Percentiles rank a stretch among this genome's conserved stretches.
Conservation (phyloP, 2,888 invertebrate species). For the Drosophila macrospina region DNA sequence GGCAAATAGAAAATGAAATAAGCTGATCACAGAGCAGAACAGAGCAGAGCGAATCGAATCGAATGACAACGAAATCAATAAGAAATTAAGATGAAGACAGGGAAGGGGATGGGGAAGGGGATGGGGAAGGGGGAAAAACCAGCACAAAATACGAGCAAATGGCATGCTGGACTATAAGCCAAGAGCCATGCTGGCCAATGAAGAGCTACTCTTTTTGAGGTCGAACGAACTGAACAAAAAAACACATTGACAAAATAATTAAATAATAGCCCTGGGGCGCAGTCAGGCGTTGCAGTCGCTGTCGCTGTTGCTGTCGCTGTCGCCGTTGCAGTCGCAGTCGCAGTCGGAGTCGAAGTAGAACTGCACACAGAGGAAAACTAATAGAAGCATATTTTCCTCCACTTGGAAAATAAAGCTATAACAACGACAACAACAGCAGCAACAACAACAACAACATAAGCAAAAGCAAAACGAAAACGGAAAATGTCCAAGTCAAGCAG, state of each 20-base stretch:
- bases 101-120: too few relatives aligned
- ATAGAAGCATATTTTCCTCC: conserved; percentile 58
- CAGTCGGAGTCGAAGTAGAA: conserved; percentile 41
- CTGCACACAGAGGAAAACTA: conserved; percentile 47
- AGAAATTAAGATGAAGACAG: conserved; percentile 14
- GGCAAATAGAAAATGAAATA: conserved; percentile 29
- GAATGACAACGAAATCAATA: conserved; percentile 45
- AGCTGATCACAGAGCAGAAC: conserved; percentile 33
- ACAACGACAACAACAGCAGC: conserved; percentile 16
- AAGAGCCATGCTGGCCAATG: conserved; percentile 20
- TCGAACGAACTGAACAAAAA: conserved; percentile 26
- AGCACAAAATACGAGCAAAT: conserved; percentile 28
- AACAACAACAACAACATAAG: conserved; percentile 19
- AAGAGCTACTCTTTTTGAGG: conserved; percentile 38
- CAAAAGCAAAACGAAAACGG: conserved; percentile 15
- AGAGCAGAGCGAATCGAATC: conserved; percentile 12
- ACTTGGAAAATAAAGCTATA: conserved; percentile 35
- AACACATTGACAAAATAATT: conserved; percentile 78
- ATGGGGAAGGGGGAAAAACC: conserved; percentile 11
- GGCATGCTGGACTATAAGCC: conserved; percentile 25
- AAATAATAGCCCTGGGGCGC: conserved; percentile 72
- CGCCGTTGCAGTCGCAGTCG: conserved; percentile 28
- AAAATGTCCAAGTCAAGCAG: conserved; percentile 38
- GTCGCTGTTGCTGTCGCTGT: conserved; percentile 39
- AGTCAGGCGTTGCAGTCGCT: conserved; percentile 63